Conservation (phyloP, 1,140 invertebrate species). For the Anagrus nilaparvatae region DNA sequence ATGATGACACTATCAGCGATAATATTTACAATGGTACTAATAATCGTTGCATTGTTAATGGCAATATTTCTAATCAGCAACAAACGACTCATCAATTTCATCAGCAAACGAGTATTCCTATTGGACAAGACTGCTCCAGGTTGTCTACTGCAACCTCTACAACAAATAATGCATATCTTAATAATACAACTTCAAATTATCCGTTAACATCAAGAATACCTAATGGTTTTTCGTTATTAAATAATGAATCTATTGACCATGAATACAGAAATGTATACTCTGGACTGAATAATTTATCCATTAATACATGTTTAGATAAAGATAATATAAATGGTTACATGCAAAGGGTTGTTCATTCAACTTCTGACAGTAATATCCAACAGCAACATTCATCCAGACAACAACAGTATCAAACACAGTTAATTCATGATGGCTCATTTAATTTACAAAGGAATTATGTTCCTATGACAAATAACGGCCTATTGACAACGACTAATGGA, state of each 20-base stretch:
- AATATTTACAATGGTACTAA: constrained; percentile 31
- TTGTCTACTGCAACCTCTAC: background rate
- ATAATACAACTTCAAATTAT: constrained; percentile 15
- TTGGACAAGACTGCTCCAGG: constrained; percentile 5
- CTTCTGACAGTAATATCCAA: constrained; percentile 11
- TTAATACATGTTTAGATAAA: constrained; percentile 23
- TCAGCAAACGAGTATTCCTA: constrained; percentile 1
- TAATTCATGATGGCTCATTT: constrained; percentile 7
- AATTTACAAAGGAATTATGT: constrained; percentile 4
- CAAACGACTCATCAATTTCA: constrained; percentile 10
- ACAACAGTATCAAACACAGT: constrained; percentile 9
- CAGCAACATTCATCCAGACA: too few relatives aligned
- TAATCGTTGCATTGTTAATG: constrained; percentile 28
- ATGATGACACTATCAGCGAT: constrained; percentile 45
- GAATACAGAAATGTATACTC: constrained; percentile 25
- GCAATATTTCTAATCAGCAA: constrained; percentile 16
- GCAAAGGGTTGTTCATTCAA: too few relatives aligned
- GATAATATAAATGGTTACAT: too few relatives aligned
- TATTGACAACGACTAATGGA: constrained; percentile 25
- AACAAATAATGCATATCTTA: constrained; percentile 9
- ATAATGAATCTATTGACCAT: constrained; percentile 25
- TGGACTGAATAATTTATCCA: constrained; percentile 22
- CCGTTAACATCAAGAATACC: constrained; percentile 15
- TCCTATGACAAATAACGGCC: constrained; percentile 12
- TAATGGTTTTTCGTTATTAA: constrained; percentile 18